Percentiles rank a stretch among this genome's conserved stretches.
Evolutionary conservation across 1,140 invertebrate genomes (phyloP).

Genomic region (Zophobas atratus): DNA sequence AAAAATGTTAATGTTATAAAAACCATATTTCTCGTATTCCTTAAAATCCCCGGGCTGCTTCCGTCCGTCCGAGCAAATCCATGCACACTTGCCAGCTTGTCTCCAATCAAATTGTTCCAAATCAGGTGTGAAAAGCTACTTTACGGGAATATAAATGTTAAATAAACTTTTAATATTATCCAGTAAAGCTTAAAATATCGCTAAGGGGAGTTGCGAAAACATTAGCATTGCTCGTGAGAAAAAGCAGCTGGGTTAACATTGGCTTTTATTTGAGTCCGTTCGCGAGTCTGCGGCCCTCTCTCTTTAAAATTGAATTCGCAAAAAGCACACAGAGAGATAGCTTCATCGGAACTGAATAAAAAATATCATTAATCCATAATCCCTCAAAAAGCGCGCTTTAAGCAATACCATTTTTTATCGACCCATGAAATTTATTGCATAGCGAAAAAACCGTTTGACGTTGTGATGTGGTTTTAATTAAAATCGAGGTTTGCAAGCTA

Average conservation of each 20-base stretch:
- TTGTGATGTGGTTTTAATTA: slow-evolving; percentile 34
- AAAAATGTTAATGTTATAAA: too few species aligned
- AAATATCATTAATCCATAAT: slow-evolving; percentile 42
- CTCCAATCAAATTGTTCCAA: slow-evolving; percentile 23
- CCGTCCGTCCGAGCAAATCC: too few species aligned
- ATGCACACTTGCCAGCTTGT: too few species aligned
- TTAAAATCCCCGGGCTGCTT: too few species aligned
- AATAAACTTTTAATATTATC: slow-evolving; percentile 47
- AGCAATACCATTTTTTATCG: slow-evolving; percentile 37
- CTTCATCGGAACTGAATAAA: slow-evolving; percentile 34
- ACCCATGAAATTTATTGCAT: slow-evolving; percentile 37
- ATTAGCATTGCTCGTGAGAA: slow-evolving; percentile 47
- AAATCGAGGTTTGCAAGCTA: slow-evolving; percentile 29
- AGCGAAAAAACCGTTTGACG: slow-evolving; percentile 33
- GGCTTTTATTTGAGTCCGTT: slow-evolving; percentile 44
- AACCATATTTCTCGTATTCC: too few species aligned
- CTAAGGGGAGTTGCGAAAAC: slow-evolving; percentile 47
- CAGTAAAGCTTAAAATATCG: slow-evolving; percentile 49
- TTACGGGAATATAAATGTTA: slow-evolving; percentile 44
- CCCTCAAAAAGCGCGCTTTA: slow-evolving; percentile 36
- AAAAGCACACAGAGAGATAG: slow-evolving; percentile 39
- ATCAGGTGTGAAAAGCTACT: slow-evolving; percentile 47
- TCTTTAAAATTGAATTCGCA: slow-evolving; percentile 44
- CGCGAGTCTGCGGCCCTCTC: slow-evolving; percentile 13
- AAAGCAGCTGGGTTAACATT: slow-evolving; percentile 45